A percentile compares a stretch with the other conserved stretches of the same genome.
phyloP scores from a whole-genome alignment of 2,888 invertebrate genomes.

The Orchesella flavescens region DNA sequence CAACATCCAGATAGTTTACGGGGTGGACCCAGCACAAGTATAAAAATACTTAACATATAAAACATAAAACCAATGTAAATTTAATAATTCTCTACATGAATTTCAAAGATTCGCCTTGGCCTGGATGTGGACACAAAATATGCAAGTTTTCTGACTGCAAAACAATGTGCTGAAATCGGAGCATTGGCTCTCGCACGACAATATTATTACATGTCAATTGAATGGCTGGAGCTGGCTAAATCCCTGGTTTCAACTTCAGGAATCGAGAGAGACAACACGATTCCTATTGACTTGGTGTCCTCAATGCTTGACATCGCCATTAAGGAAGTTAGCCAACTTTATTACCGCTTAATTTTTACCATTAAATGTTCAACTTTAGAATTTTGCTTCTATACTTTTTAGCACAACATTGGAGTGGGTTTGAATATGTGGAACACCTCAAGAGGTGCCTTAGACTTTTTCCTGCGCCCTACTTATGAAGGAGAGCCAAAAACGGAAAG shows the following conservation, averaged over 20 bases:
- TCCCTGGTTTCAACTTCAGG: neutral
- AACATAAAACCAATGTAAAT: neutral
- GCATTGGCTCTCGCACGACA: neutral
- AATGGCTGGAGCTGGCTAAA: conserved; percentile 17
- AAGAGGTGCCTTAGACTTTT: too few relatives aligned
- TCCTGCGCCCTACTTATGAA: too few relatives aligned
- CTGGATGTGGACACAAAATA: neutral
- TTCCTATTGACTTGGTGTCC: neutral
- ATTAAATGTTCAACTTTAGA: too few relatives aligned
- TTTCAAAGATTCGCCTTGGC: conserved; percentile 1
- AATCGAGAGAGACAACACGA: neutral
- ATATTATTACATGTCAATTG: conserved; percentile 14
- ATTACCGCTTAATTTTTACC: neutral
- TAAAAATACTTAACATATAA: neutral
- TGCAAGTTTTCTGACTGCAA: neutral
- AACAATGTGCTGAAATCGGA: conserved; percentile 23
- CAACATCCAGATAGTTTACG: neutral
- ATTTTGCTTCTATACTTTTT: too few relatives aligned
- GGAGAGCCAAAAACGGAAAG: too few relatives aligned
- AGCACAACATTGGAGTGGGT: too few relatives aligned
- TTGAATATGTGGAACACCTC: too few relatives aligned
- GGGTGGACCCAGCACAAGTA: neutral
- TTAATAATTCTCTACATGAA: neutral
- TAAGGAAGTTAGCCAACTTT: neutral
- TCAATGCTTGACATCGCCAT: neutral